Conservation (phyloP, 2,888 invertebrate genomes). For the Platypus cylindrus region DNA sequence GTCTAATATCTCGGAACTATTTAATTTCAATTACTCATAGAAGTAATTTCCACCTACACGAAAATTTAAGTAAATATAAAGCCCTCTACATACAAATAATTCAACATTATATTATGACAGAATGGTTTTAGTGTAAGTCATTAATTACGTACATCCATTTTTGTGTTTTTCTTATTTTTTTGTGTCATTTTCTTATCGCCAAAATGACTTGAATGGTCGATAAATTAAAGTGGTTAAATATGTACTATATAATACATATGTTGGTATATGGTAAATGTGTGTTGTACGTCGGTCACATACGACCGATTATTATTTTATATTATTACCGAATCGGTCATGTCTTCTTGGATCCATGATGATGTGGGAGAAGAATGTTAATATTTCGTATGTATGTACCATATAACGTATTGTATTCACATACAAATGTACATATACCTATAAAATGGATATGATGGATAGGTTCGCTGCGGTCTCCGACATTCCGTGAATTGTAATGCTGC, state of each 20-base stretch:
- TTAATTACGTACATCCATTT: slow-evolving; percentile 3
- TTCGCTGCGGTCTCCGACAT: slow-evolving; percentile 21
- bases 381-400: slow-evolving; percentile 15
- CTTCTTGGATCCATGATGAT: slow-evolving; percentile 15
- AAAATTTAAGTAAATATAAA: no score
- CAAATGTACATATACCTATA: slow-evolving; percentile 19
- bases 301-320: slow-evolving; percentile 6
- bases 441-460: slow-evolving; percentile 27
- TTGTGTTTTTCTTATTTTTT: no score
- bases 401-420: neutral
- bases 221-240: slow-evolving; percentile 13
- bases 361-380: slow-evolving; percentile 26
- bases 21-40: no score
- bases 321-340: slow-evolving; percentile 6
- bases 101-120: slow-evolving; percentile 2
- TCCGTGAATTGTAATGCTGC: slow-evolving; percentile 21
- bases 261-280: no score
- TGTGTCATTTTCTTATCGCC: no score
- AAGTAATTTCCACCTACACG: no score
- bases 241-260: no score
- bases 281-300: no score
- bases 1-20: no score
- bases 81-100: no score
- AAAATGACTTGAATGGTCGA: slow-evolving; percentile 6
- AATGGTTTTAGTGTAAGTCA: neutral